phyloP scores from a whole-genome alignment of 1,140 invertebrate genomes.

The Bursaphelenchus mucronatus region DNA sequence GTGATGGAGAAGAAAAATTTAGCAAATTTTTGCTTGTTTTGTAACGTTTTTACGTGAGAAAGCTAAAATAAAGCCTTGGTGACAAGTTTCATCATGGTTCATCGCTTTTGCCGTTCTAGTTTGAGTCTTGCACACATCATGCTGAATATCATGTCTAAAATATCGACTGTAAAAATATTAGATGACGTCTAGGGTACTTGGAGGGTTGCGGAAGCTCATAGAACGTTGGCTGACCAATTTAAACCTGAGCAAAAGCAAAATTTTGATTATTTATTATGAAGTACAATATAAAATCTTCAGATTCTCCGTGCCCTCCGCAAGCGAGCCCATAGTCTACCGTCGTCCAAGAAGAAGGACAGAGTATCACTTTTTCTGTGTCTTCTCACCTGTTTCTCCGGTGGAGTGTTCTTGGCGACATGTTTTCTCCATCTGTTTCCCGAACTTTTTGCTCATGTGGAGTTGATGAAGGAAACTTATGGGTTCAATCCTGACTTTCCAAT shows the following conservation, averaged over 20 bases:
- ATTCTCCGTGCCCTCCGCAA: constrained; percentile 46
- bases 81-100: no score
- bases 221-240: no score
- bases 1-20: no score
- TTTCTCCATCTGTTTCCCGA: constrained; percentile 79
- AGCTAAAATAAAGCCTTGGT: no score
- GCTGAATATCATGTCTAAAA: no score
- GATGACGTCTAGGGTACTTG: no score
- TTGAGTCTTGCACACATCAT: constrained; percentile 12
- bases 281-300: constrained; percentile 27
- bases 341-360: constrained; percentile 33
- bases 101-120: constrained; percentile 14
- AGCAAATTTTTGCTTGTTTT: no score
- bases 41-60: no score
- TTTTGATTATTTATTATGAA: not conserved
- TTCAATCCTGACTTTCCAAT: constrained; percentile 65
- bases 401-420: constrained; percentile 76
- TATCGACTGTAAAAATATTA: no score
- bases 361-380: constrained; percentile 61
- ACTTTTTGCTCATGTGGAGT: constrained; percentile 61
- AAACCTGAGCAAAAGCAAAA: not conserved
- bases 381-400: constrained; percentile 78
- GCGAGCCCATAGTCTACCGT: constrained; percentile 36
- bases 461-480: constrained; percentile 22
- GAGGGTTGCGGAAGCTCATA: no score